phyloP scores from a whole-genome alignment of 2,797 vertebrate species.

The Anabacerthia variegaticeps region DNA sequence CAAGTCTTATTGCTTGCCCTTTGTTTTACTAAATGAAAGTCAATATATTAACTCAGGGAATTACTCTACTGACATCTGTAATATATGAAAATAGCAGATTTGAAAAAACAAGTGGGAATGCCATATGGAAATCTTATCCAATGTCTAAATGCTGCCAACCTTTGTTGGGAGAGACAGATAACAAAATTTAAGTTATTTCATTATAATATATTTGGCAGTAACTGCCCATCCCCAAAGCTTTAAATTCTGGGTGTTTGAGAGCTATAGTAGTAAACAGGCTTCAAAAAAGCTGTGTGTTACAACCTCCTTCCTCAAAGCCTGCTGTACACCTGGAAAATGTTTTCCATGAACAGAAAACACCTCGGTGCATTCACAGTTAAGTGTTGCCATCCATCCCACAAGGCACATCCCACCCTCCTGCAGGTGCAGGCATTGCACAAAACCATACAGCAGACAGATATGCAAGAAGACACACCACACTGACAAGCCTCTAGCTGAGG shows the following conservation, averaged over 20 bases:
- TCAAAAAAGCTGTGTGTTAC: neutral
- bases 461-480: neutral
- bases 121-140: neutral
- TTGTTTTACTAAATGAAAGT: slow-evolving; percentile 24
- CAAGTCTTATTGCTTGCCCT: neutral
- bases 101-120: neutral
- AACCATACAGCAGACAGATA: too few species aligned
- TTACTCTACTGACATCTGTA: neutral
- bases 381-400: fast-evolving
- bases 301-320: neutral
- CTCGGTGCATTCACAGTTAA: neutral
- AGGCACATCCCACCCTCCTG: fast-evolving
- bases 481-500: too few species aligned
- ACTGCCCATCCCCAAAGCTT: neutral
- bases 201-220: neutral
- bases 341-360: neutral
- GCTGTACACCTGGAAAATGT: neutral
- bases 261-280: neutral
- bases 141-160: neutral
- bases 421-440: fast-evolving
- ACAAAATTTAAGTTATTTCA: neutral
- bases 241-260: neutral
- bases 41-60: neutral
- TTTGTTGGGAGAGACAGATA: neutral
- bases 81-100: neutral